phyloP scores from a whole-genome alignment of 1,140 invertebrate species.

The Chrysopa pallens region DNA sequence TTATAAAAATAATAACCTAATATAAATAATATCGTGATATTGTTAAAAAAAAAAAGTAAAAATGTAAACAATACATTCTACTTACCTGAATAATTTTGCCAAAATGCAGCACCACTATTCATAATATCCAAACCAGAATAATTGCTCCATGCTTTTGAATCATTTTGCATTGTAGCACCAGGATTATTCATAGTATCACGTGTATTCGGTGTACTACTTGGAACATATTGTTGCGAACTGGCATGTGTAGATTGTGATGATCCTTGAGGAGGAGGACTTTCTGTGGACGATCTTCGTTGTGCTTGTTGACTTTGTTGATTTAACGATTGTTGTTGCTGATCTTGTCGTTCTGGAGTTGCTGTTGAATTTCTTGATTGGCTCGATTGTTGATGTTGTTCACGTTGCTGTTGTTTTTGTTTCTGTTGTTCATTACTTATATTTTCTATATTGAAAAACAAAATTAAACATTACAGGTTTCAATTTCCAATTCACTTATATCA shows the following conservation, averaged over 20 bases:
- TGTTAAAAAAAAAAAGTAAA: too few species aligned
- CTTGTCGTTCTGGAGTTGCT: conserved; percentile 2
- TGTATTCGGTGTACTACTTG: conserved; percentile 22
- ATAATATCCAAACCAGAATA: conserved; percentile 54
- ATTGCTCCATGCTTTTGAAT: conserved; percentile 50
- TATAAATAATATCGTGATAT: too few species aligned
- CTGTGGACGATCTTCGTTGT: conserved; percentile 18
- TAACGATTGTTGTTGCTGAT: conserved; percentile 7
- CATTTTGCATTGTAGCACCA: conserved; percentile 22
- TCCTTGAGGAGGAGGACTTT: conserved; percentile 12
- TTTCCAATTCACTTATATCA: too few species aligned
- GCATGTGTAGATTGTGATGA: conserved; percentile 21
- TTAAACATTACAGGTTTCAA: too few species aligned
- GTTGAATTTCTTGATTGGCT: conserved; percentile 1
- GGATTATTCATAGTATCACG: conserved; percentile 18
- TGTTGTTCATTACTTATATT: not conserved
- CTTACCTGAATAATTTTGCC: conserved; percentile 76
- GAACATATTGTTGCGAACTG: conserved; percentile 9
- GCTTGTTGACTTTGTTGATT: conserved; percentile 13
- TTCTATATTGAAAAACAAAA: too few species aligned
- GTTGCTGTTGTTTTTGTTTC: not conserved
- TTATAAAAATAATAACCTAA: too few species aligned
- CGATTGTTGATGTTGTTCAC: not conserved
- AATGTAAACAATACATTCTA: conserved; percentile 4
- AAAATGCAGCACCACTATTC: conserved; percentile 60